Evolutionary conservation across 2,888 invertebrate species (phyloP), one percentile per base, ranked within the genome.

Genomic region (Busseola fusca): DNA sequence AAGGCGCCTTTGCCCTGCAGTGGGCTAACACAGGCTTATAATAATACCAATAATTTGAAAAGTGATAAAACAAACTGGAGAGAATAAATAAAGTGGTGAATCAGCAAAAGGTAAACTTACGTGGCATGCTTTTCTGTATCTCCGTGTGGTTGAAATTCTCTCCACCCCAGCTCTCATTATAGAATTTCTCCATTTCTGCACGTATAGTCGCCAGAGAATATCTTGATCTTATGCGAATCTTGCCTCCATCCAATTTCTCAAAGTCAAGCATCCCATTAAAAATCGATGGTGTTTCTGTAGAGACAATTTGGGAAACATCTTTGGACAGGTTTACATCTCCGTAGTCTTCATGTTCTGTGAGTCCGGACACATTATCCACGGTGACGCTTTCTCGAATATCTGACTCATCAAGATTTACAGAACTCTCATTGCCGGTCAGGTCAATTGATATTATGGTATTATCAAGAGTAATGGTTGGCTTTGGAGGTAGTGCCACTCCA

Each of bases 101-200:
- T 21, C 18, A 42, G 0, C 4, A 62, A 50, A 64, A 30, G 40
- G 0, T 4, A 21, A 4, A 93, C 96, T 95, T 93, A 97, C 97
- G 94, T 79, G 97, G 96, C 97, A 97, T 97, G 83, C 93, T 91
- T 78, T 94, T 96, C 82, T 96, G 96, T 71, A 97, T 92, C 79
- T 96, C 95, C 3, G n/a, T n/a, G n/a, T n/a, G n/a, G n/a, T n/a
- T n/a, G n/a, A n/a, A n/a, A n/a, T n/a, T n/a, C n/a, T n/a, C n/a
- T n/a, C n/a, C n/a, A n/a, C n/a, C n/a, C n/a, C n/a, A n/a, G n/a
- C n/a, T n/a, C n/a, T n/a, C n/a, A n/a, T n/a, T n/a, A n/a, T n/a
- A n/a, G n/a, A n/a, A n/a, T n/a, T n/a, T n/a, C n/a, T n/a, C n/a
- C n/a, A n/a, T n/a, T n/a, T n/a, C n/a, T n/a, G n/a, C n/a, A n/a